phyloP scores from a whole-genome alignment of 2,888 invertebrate genomes.

The Lottia scabra region DNA sequence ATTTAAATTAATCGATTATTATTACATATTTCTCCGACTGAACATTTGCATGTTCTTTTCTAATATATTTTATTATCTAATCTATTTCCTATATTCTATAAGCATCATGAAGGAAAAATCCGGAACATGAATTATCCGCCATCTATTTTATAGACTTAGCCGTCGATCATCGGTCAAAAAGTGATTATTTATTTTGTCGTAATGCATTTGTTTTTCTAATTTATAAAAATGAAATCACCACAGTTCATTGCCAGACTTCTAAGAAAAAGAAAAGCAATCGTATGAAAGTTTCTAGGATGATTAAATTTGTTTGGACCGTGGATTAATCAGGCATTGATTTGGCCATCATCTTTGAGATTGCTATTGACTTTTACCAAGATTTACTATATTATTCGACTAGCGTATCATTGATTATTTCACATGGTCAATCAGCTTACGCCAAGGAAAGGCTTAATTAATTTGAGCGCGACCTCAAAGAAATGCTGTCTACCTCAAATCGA shows the following conservation, averaged over 20 bases:
- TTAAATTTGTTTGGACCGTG: slow-evolving; percentile 14
- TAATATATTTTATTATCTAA: no score
- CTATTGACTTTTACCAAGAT: slow-evolving; percentile 19
- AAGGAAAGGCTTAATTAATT: slow-evolving; percentile 22
- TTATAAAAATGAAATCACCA: no score
- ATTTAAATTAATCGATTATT: no score
- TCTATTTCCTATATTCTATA: no score
- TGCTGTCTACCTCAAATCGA: slow-evolving; percentile 3
- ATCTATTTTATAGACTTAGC: no score
- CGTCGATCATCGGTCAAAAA: no score
- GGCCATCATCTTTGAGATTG: slow-evolving; percentile 15
- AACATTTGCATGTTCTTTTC: no score
- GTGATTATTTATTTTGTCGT: no score
- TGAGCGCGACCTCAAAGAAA: slow-evolving; percentile 17
- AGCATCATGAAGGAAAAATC: no score
- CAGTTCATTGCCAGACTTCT: slow-evolving; percentile 2
- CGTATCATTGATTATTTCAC: slow-evolving; percentile 17
- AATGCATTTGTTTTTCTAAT: no score
- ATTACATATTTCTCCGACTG: no score
- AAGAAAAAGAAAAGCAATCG: neutral
- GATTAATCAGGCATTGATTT: slow-evolving; percentile 16
- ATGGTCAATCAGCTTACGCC: slow-evolving; percentile 16
- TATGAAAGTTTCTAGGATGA: slow-evolving; percentile 2
- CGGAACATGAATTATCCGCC: no score
- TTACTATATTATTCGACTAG: slow-evolving; percentile 19